Evolutionary conservation across 2,888 invertebrate genomes (phyloP).

Genomic region (Chironomus riparius): DNA sequence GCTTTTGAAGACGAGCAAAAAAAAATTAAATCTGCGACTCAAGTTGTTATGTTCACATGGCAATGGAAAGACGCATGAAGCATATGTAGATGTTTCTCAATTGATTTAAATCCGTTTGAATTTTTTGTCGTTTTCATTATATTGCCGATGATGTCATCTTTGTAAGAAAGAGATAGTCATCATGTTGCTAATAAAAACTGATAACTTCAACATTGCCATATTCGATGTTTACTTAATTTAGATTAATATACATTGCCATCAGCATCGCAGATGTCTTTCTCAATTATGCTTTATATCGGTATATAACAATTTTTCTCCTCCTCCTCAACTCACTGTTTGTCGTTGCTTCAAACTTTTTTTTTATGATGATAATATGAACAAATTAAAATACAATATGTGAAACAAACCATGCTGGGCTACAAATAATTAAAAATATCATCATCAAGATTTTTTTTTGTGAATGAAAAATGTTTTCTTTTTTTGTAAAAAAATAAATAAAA

Average conservation of each 20-base stretch:
- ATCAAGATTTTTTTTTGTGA: background rate
- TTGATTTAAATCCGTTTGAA: slow-evolving; percentile 25
- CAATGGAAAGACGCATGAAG: background rate
- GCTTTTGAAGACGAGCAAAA: background rate
- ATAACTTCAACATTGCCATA: slow-evolving; percentile 8
- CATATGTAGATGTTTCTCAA: slow-evolving; percentile 22
- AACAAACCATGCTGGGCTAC: slow-evolving; percentile 2
- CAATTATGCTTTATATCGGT: slow-evolving; percentile 2
- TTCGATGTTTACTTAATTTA: slow-evolving; percentile 7
- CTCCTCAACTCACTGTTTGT: too few relatives aligned
- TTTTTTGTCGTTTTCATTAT: background rate
- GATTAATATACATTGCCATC: slow-evolving; percentile 18
- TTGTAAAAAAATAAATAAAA: background rate
- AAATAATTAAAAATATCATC: background rate
- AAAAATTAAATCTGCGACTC: background rate
- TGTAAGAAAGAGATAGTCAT: background rate
- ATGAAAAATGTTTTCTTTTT: background rate
- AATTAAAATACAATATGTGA: slow-evolving; percentile 16
- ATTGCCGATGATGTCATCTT: slow-evolving; percentile 18
- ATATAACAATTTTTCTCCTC: too few relatives aligned
- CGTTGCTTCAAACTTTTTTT: background rate
- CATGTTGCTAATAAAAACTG: slow-evolving; percentile 16
- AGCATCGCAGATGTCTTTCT: slow-evolving; percentile 21
- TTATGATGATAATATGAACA: background rate
- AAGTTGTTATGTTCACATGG: background rate